These are phyloP conservation scores for Eidolon dupreanum DNA, from an alignment of 2,797 vertebrate genomes.

Conservation along the genomic window DNA sequence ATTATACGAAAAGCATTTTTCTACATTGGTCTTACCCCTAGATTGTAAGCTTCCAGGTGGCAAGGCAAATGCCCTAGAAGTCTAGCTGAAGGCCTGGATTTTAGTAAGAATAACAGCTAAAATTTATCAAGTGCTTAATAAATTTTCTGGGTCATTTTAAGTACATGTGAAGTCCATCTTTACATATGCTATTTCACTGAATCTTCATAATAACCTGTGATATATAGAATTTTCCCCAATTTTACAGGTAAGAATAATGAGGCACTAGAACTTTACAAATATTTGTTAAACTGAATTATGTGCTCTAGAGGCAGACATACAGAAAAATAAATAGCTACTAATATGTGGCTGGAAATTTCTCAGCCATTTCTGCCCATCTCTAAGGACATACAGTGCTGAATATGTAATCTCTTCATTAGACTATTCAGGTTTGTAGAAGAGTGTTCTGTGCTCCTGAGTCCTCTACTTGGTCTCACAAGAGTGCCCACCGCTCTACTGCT, in stretches of 20 bases:
- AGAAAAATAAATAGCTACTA: not conserved
- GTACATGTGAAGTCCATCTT: not conserved
- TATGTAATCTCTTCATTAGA: not conserved
- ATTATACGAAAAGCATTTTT: not conserved
- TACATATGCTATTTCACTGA: not conserved
- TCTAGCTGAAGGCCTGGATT: not conserved
- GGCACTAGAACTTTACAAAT: not conserved
- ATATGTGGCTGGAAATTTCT: not conserved
- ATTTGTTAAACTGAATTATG: not conserved
- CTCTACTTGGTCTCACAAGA: not conserved
- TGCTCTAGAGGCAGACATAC: not conserved
- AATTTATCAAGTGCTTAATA: not conserved
- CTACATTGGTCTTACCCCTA: not conserved
- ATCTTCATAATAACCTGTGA: not conserved
- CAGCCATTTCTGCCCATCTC: too few species aligned
- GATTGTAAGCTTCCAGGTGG: not conserved
- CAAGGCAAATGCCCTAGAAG: not conserved
- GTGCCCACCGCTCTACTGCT: not conserved
- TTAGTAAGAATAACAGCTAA: not conserved
- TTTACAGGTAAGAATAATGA: conserved; percentile 8
- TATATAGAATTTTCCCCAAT: not conserved
- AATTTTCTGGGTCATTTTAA: not conserved
- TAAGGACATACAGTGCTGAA: not conserved
- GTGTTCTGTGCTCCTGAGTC: not conserved
- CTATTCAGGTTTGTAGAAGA: not conserved